Evolutionary conservation across 2,113 vertebrate genomes (phyloP).

Genomic region (Muntiacus reevesi): DNA sequence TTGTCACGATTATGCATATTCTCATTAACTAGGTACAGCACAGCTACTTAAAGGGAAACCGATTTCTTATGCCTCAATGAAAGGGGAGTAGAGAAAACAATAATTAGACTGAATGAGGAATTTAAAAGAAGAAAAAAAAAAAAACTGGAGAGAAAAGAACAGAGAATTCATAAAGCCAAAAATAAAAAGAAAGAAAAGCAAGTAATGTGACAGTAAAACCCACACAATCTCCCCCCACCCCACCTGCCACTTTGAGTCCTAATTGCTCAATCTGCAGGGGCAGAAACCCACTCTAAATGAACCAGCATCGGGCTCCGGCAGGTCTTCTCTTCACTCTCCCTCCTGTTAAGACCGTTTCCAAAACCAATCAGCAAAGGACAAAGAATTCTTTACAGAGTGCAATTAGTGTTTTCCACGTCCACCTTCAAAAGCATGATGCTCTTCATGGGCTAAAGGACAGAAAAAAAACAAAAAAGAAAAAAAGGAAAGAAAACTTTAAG

Average conservation of each 20-base stretch:
- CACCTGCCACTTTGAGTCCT: constrained; percentile 67
- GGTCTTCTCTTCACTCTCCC: constrained; percentile 73
- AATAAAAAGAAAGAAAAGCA: constrained; percentile 24
- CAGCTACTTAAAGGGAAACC: constrained; percentile 61
- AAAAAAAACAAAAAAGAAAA: constrained; percentile 73
- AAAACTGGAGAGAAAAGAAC: constrained; percentile 19
- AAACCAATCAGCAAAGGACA: constrained; percentile 67
- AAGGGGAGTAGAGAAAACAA: constrained; percentile 64
- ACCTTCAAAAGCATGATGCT: constrained; percentile 97
- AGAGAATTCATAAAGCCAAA: constrained; percentile 49
- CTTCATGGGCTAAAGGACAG: constrained; percentile 90
- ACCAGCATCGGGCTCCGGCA: constrained; percentile 61
- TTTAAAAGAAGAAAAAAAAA: constrained; percentile 17
- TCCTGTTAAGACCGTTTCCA: constrained; percentile 72
- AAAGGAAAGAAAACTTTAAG: constrained; percentile 77
- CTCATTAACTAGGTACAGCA: constrained; percentile 63
- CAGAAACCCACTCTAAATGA: constrained; percentile 70
- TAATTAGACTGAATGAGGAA: constrained; percentile 26
- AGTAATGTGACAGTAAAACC: constrained; percentile 9
- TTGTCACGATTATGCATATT: constrained; percentile 45
- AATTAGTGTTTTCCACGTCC: constrained; percentile 87
- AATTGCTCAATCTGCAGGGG: constrained; percentile 57
- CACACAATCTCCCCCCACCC: constrained; percentile 48
- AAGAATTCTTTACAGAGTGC: constrained; percentile 75
- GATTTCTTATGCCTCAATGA: constrained; percentile 41